Base-by-base conservation (phyloP, 2,888 invertebrate genomes). In the Halictus quadricinctus region DNA sequence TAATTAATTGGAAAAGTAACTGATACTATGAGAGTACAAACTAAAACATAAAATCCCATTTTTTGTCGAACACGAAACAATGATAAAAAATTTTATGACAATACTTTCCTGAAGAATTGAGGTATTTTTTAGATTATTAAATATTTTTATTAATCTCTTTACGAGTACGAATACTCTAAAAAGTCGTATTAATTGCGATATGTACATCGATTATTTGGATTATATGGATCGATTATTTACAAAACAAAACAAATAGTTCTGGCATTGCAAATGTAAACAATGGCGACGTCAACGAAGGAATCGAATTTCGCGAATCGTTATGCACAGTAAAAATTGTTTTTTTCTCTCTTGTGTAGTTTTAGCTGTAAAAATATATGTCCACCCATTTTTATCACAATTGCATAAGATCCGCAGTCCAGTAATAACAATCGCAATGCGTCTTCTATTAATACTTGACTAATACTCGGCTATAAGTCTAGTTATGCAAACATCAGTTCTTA, bases 181-280 rank as follows among this genome's bases (percentile, higher is more conserved):
- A 13, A 46, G 70, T 43, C 70, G 70, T 70, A 7, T 70, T 43
- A 70, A 43, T 70, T 43, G 70, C 70, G 41, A 36, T 66, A 10
- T 41, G 36, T 8, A 1, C 18, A 36, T 36, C 36, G 36, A 36
- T 36, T 36, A 36, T 36, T 36, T 36, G 36, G 36, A 36, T 36
- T 36, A 36, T 36, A 15, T 36, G 36, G 13, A 60, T 60, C 64
- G 15, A 69, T 70, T 46, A n/a, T n/a, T 43, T n/a, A 12, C 12
- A 3, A 13, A 13, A n/a, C 0, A n/a, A n/a, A 21, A 25, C 6
- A 54, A 29, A 58, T n/a, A 58, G 10, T 12, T 58, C 7, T 13
- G 70, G 1, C 43, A 43, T 21, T n/a, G n/a, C n/a, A 43, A 43
- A 13, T 21, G 5, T n/a, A n/a, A n/a, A n/a, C 13, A n/a, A 43